Percentiles rank a stretch among this genome's conserved stretches.
Conservation (phyloP, 1,140 invertebrate species). For the Diprion similis region DNA sequence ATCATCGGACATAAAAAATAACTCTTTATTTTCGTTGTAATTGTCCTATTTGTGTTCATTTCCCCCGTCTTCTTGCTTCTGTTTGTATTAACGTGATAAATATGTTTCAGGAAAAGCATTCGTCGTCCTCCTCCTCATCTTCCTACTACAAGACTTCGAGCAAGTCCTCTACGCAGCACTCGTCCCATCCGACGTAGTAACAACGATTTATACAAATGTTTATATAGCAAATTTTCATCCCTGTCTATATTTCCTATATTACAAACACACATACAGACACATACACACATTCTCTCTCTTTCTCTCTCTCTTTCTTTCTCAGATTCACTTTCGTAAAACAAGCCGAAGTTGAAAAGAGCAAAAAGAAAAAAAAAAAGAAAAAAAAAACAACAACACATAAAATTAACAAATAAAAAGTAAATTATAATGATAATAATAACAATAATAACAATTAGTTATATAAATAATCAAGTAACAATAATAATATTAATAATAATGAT, state of each 20-base stretch:
- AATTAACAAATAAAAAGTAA: background rate
- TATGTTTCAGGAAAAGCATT: constrained; percentile 51
- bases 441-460: background rate
- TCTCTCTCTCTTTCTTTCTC: background rate
- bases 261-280: background rate
- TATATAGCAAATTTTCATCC: background rate
- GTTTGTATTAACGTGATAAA: background rate
- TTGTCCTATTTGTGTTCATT: no score
- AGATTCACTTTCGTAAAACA: background rate
- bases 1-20: no score
- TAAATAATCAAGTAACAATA: no score
- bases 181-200: constrained; percentile 46
- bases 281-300: background rate
- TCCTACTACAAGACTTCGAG: constrained; percentile 44
- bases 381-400: no score
- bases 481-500: no score
- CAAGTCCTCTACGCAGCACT: constrained; percentile 42
- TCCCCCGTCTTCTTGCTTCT: no score
- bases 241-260: background rate
- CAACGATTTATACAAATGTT: constrained; percentile 4
- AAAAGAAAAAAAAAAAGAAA: background rate
- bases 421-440: background rate
- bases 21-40: no score
- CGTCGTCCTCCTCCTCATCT: constrained; percentile 35
- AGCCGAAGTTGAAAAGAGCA: background rate